Base-by-base conservation (phyloP, 1,140 invertebrate genomes). In the Calycopis cecrops region DNA sequence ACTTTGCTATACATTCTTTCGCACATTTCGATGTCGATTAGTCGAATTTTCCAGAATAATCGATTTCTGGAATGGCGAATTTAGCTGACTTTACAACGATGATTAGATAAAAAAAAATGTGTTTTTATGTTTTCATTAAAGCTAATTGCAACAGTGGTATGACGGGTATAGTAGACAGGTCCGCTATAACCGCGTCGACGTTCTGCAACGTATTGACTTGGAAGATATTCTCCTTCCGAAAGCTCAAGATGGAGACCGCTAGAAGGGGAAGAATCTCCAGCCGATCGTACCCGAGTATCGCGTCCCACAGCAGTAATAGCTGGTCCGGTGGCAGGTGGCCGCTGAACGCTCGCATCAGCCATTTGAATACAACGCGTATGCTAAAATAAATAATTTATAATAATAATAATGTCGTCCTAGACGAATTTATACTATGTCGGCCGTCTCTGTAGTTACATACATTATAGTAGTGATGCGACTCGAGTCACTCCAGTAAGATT, bases 311-410 rank as follows among this genome's bases (percentile, higher is more conserved):
- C 35, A 94, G 92, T 0, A 99, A 87, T 0, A 99, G 87, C 80
- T 99, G 97, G 68, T 98, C 96, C 4, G 96, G 96, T 0, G 95
- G 93, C 48, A 99, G 87, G 76, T 97, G 96, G 0, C 97, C 97
- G 65, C 96, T 98, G 76, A 98, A 99, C 1, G 94, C 96, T 60
- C 96, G 89, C 91, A 98, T 97, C 9, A 99, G 81, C 97, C 97
- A 99, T 80, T 98, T 98, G 75, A 98, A 97, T 3, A 97, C 96
- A 14, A 98, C 92, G 69, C 94, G 91, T 33, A 97, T 89, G n/a
- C 95, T 85, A 67, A 48, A 73, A 72, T 4, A 40, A 53, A 9
- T 6, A 28, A 28, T 3, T 28, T 3, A 28, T 28, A 2, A 28
- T n/a, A n/a, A n/a, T n/a, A n/a, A n/a, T n/a, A n/a, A n/a, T n/a